phyloP scores from a whole-genome alignment of 2,888 invertebrate genomes.

The Drosophila meridiana region DNA sequence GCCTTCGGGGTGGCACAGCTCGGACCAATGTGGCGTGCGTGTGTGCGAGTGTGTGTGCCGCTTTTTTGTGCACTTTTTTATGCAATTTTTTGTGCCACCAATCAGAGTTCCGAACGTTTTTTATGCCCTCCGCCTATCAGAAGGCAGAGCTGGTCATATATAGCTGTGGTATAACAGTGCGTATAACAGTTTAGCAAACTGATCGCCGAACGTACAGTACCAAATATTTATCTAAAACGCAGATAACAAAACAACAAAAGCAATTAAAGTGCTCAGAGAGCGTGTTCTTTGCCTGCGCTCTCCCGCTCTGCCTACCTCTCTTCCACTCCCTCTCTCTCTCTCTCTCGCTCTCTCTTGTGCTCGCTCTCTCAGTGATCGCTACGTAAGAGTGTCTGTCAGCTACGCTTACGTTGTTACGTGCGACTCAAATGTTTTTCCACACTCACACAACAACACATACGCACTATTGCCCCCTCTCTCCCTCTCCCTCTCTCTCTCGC shows the following conservation, averaged over 20 bases:
- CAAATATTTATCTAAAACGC: conserved; percentile 28
- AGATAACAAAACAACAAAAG: conserved; percentile 39
- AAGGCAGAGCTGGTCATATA: not conserved
- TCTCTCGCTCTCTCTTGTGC: conserved; percentile 8
- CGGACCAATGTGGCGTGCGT: conserved; percentile 20
- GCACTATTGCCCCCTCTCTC: conserved; percentile 17
- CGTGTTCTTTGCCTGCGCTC: conserved; percentile 7
- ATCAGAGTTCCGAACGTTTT: conserved; percentile 57
- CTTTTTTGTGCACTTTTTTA: conserved; percentile 68
- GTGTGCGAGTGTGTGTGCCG: conserved; percentile 22
- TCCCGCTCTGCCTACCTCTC: not conserved
- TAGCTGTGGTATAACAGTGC: conserved; percentile 5
- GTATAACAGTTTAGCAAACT: conserved; percentile 14
- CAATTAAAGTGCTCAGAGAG: conserved; percentile 12
- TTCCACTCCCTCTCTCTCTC: conserved; percentile 7
- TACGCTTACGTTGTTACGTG: conserved; percentile 55
- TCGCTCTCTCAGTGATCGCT: conserved; percentile 48
- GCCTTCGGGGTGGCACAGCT: conserved; percentile 41
- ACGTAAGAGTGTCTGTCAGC: conserved; percentile 67
- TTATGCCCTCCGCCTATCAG: conserved; percentile 57
- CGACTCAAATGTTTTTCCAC: conserved; percentile 62
- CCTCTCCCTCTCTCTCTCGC: conserved; percentile 20
- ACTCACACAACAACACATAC: conserved; percentile 30
- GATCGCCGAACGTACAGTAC: conserved; percentile 24
- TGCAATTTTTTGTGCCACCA: conserved; percentile 63